These are phyloP conservation scores for Calliphora vicina DNA, from an alignment of 1,140 invertebrate species.

Conservation along the genomic window DNA sequence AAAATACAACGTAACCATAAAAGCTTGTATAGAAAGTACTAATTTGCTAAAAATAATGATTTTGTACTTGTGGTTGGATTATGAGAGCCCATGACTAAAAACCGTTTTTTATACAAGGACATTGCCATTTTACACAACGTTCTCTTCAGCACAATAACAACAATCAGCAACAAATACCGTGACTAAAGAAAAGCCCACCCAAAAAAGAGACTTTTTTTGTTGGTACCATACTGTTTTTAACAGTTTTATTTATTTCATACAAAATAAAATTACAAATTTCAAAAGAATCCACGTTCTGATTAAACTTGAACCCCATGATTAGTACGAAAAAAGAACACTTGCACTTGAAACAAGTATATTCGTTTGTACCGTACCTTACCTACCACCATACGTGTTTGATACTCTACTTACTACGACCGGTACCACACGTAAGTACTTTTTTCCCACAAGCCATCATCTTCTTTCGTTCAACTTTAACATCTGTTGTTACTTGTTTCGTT, in stretches of 20 bases:
- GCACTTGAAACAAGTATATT: neutral
- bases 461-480: too few relatives aligned
- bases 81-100: constrained; percentile 52
- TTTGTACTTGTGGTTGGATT: neutral
- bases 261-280: neutral
- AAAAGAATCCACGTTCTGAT: neutral
- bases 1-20: too few relatives aligned
- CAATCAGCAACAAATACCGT: neutral
- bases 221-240: too few relatives aligned
- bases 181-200: neutral
- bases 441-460: neutral
- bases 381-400: neutral
- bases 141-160: neutral
- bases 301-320: constrained; percentile 24
- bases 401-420: too few relatives aligned
- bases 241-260: too few relatives aligned
- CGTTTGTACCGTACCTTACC: neutral
- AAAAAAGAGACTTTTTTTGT: neutral
- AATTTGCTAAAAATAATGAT: neutral
- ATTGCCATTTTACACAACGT: constrained; percentile 49
- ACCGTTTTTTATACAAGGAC: constrained; percentile 63
- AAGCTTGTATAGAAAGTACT: neutral
- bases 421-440: neutral
- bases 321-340: constrained; percentile 29
- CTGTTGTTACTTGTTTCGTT: neutral